Percentiles rank a stretch among this genome's conserved stretches.
Conservation (phyloP, 2,888 invertebrate species). For the Drosophila greeni region DNA sequence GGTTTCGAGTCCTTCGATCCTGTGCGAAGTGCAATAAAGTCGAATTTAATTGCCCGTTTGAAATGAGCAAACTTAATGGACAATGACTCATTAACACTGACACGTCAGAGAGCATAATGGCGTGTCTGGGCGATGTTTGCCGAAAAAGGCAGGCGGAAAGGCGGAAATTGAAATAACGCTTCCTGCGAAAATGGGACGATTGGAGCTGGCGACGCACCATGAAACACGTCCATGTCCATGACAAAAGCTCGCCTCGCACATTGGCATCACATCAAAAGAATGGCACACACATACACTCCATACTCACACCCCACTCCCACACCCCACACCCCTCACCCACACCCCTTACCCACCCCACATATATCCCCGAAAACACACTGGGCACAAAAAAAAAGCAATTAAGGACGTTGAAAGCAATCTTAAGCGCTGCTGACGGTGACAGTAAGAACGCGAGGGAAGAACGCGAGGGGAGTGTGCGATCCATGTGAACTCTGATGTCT, state of each 20-base stretch:
- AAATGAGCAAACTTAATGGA: slow-evolving; percentile 74
- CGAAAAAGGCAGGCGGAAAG: slow-evolving; percentile 59
- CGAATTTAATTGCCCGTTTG: slow-evolving; percentile 73
- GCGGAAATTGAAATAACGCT: slow-evolving; percentile 74
- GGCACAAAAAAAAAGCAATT: slow-evolving; percentile 77
- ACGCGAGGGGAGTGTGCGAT: slow-evolving; percentile 25
- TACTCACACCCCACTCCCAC: background rate
- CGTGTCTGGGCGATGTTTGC: slow-evolving; percentile 68
- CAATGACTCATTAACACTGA: slow-evolving; percentile 77
- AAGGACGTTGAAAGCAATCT: slow-evolving; percentile 79
- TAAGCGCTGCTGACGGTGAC: slow-evolving; percentile 74
- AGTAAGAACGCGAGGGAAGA: slow-evolving; percentile 57
- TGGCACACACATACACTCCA: slow-evolving; percentile 22
- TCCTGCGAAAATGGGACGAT: slow-evolving; percentile 59
- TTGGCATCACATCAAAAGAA: slow-evolving; percentile 65
- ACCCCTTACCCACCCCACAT: slow-evolving; percentile 22
- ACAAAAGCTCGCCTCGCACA: slow-evolving; percentile 54
- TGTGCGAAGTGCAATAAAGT: slow-evolving; percentile 73
- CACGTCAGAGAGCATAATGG: slow-evolving; percentile 75
- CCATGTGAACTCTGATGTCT: slow-evolving; percentile 62
- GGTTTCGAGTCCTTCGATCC: slow-evolving; percentile 46
- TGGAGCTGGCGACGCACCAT: slow-evolving; percentile 26
- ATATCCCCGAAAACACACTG: slow-evolving; percentile 24
- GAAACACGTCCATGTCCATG: slow-evolving; percentile 50
- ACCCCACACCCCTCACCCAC: slow-evolving; percentile 4